Evolutionary conservation across 2,888 invertebrate genomes (phyloP).

Genomic region (Mesodorylaimus sp.): DNA sequence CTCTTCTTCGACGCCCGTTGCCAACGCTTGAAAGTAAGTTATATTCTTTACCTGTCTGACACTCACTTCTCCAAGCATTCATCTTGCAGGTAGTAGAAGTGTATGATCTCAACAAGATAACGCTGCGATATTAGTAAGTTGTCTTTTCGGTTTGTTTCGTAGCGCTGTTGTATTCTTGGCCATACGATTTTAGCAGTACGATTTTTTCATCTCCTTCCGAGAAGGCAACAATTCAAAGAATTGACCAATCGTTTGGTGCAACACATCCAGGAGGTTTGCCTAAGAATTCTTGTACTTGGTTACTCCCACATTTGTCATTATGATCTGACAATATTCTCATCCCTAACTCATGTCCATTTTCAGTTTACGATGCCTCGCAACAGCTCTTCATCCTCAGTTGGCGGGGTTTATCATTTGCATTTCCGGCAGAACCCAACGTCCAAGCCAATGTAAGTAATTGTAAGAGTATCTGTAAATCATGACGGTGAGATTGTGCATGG

Average conservation of each 20-base stretch:
- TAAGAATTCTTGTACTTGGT: constrained; percentile 16
- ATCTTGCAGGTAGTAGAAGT: constrained; percentile 66
- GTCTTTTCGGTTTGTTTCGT: constrained; percentile 43
- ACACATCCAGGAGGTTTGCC: constrained; percentile 88
- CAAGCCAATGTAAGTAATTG: constrained; percentile 20
- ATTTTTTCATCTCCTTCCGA: constrained; percentile 60
- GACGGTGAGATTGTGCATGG: not conserved
- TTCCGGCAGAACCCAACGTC: constrained; percentile 59
- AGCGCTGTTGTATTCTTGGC: no score
- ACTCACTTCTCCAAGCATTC: constrained; percentile 1
- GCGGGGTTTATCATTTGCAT: constrained; percentile 86
- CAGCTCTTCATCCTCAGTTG: constrained; percentile 89
- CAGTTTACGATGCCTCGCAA: constrained; percentile 78
- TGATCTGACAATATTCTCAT: not conserved
- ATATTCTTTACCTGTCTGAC: constrained; percentile 2
- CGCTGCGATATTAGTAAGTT: constrained; percentile 81
- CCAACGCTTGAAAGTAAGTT: constrained; percentile 60
- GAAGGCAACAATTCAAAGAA: constrained; percentile 85
- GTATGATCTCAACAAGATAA: constrained; percentile 85
- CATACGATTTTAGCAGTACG: constrained; percentile 19
- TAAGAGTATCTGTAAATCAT: not conserved
- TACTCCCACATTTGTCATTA: not conserved
- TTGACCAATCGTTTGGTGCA: constrained; percentile 95
- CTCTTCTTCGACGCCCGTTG: constrained; percentile 86
- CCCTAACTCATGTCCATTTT: constrained; percentile 11